Conservation (phyloP, 2,113 vertebrate species). For the Steatornis caripensis region DNA sequence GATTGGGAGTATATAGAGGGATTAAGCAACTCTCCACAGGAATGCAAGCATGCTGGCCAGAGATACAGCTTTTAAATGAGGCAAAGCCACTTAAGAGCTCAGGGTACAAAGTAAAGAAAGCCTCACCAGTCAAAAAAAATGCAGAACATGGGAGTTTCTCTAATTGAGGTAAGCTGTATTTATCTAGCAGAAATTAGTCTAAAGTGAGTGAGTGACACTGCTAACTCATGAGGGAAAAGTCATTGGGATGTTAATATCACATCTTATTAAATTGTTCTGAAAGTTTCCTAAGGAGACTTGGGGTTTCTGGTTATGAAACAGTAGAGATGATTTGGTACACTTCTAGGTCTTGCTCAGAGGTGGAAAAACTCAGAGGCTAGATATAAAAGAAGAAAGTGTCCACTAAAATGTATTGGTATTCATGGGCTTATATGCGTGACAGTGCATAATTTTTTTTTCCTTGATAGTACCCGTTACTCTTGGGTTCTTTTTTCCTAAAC, state of each 20-base stretch:
- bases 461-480: background rate
- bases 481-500: background rate
- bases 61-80: slow-evolving; percentile 1
- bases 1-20: background rate
- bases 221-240: background rate
- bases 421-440: background rate
- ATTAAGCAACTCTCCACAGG: slow-evolving; percentile 43
- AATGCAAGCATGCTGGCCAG: background rate
- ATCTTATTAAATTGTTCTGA: background rate
- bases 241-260: background rate
- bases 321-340: background rate
- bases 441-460: background rate
- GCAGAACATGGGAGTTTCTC: background rate
- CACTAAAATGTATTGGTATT: background rate
- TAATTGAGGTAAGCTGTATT: background rate
- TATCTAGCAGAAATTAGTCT: background rate
- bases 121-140: background rate
- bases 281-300: background rate
- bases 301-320: background rate
- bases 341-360: background rate
- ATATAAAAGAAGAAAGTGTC: background rate
- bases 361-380: background rate
- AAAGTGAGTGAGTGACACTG: background rate
- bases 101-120: background rate
- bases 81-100: background rate